Percentiles rank a stretch among this genome's conserved stretches.
phyloP scores from a whole-genome alignment of 2,888 invertebrate genomes.

The Helicoverpa assulta region DNA sequence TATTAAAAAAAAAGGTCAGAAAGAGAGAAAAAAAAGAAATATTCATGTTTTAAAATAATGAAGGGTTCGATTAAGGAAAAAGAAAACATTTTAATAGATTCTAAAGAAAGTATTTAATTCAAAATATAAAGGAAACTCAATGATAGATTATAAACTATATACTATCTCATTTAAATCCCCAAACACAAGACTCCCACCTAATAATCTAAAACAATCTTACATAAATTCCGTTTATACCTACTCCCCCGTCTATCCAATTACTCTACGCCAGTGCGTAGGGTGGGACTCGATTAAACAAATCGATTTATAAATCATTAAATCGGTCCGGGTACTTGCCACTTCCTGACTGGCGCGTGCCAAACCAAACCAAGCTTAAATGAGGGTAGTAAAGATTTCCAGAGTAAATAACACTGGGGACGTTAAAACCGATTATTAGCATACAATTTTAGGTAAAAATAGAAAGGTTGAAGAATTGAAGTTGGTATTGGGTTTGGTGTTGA shows the following conservation, averaged over 20 bases:
- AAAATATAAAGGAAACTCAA: not conserved
- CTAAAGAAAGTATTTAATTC: no score
- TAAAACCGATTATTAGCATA: conserved; percentile 57
- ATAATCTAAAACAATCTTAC: not conserved
- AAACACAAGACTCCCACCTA: not conserved
- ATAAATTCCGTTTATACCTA: conserved; percentile 21
- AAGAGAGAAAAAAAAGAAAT: no score
- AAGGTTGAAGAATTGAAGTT: conserved; percentile 28
- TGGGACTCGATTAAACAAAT: conserved; percentile 82
- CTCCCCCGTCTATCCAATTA: conserved; percentile 37
- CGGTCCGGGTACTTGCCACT: conserved; percentile 76
- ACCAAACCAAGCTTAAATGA: conserved; percentile 54
- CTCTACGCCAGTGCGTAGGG: conserved; percentile 63
- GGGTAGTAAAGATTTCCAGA: conserved; percentile 60
- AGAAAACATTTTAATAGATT: no score
- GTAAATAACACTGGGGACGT: conserved; percentile 60
- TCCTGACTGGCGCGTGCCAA: conserved; percentile 79
- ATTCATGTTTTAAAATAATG: no score
- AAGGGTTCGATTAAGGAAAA: no score
- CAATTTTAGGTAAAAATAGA: conserved; percentile 40
- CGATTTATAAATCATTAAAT: conserved; percentile 87
- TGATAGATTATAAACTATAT: not conserved
- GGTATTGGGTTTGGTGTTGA: not conserved
- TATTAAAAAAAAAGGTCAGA: no score
- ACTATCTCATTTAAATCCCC: not conserved